A percentile compares a stretch with the other conserved stretches of the same genome.
phyloP scores from a whole-genome alignment of 23 tunicate species.

The Trididemnum nubilum region DNA sequence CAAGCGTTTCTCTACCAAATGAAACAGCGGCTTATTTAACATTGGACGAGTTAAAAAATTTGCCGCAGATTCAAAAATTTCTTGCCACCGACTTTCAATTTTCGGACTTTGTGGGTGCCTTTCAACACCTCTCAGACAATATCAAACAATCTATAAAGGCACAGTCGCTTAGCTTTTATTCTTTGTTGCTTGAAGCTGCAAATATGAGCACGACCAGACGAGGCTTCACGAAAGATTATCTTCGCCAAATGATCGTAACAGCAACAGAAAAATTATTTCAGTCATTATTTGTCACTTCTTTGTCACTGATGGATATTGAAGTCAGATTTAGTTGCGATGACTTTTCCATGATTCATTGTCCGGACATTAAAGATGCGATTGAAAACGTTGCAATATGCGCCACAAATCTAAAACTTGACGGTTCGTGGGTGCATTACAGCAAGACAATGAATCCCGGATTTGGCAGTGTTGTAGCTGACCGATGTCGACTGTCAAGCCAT shows the following conservation, averaged over 20 bases:
- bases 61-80: slow-evolving; percentile 2
- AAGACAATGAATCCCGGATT: neutral
- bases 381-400: neutral
- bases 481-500: neutral
- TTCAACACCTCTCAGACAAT: neutral
- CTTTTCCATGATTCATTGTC: neutral
- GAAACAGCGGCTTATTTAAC: neutral
- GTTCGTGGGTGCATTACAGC: neutral
- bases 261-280: neutral
- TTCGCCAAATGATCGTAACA: neutral
- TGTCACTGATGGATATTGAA: slow-evolving; percentile 6
- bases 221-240: too few relatives aligned
- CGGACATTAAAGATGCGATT: slow-evolving; percentile 13
- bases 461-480: neutral
- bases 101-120: neutral
- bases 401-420: neutral
- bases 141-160: neutral
- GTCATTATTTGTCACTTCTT: neutral
- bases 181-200: neutral
- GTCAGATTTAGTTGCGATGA: slow-evolving; percentile 9
- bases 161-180: slow-evolving; percentile 7
- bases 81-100: neutral
- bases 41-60: neutral
- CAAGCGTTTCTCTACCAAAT: neutral
- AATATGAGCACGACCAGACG: too few relatives aligned